Evolutionary conservation across 1,140 invertebrate species (phyloP).

Genomic region (Aethina tumida): DNA sequence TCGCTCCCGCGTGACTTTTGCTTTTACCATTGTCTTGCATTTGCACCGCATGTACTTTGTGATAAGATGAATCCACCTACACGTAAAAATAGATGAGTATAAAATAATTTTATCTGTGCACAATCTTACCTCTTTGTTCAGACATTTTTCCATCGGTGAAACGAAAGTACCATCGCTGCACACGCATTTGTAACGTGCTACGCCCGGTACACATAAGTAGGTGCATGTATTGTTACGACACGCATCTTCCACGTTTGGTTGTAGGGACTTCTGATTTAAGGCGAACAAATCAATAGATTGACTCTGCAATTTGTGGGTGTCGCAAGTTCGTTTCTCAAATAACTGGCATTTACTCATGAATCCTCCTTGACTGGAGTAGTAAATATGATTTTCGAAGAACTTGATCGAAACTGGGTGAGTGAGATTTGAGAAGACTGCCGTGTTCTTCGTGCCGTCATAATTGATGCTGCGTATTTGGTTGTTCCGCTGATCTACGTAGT

Average conservation of each 20-base stretch:
- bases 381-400: slow-evolving; percentile 53
- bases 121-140: slow-evolving; percentile 1
- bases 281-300: slow-evolving; percentile 42
- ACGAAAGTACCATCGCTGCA: slow-evolving; percentile 41
- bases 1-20: slow-evolving; percentile 8
- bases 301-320: slow-evolving; percentile 18
- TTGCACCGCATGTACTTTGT: neutral
- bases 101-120: neutral
- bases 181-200: slow-evolving; percentile 40
- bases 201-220: slow-evolving; percentile 44
- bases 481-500: slow-evolving; percentile 54
- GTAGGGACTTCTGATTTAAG: slow-evolving; percentile 44
- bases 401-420: slow-evolving; percentile 38
- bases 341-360: slow-evolving; percentile 45
- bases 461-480: slow-evolving; percentile 52
- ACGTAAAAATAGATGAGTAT: neutral
- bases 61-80: neutral
- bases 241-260: slow-evolving; percentile 38
- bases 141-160: slow-evolving; percentile 28
- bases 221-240: slow-evolving; percentile 41
- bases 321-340: slow-evolving; percentile 29
- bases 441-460: slow-evolving; percentile 49
- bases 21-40: neutral
- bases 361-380: slow-evolving; percentile 41
- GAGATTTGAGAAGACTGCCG: slow-evolving; percentile 36